A percentile compares a stretch with the other conserved stretches of the same genome.
These are phyloP conservation scores for Tetraodon nigroviridis DNA, from an alignment of 2,113 vertebrate species.

Conservation along the genomic window DNA sequence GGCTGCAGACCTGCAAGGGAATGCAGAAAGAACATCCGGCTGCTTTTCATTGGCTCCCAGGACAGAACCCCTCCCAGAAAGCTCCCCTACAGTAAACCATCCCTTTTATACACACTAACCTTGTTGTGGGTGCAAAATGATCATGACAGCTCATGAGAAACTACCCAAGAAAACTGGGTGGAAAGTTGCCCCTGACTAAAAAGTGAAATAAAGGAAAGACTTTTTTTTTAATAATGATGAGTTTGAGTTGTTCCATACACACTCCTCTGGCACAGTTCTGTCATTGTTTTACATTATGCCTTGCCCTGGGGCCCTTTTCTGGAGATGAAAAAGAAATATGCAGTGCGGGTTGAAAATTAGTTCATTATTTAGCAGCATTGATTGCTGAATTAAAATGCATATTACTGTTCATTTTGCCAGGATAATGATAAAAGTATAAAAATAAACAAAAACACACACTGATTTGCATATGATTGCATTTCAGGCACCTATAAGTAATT, in stretches of 20 bases:
- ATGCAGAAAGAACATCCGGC: slow-evolving; percentile 10
- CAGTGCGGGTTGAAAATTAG: slow-evolving; percentile 57
- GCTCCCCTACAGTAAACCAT: slow-evolving; percentile 2
- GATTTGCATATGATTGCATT: slow-evolving; percentile 47
- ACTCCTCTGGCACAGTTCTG: slow-evolving; percentile 54
- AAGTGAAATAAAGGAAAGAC: background rate
- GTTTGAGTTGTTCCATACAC: slow-evolving; percentile 31
- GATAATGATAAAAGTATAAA: slow-evolving; percentile 22
- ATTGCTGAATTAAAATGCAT: slow-evolving; percentile 49
- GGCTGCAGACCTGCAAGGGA: slow-evolving; percentile 18
- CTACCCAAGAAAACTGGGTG: slow-evolving; percentile 20
- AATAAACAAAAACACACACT: slow-evolving; percentile 3
- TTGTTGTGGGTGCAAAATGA: too few relatives aligned
- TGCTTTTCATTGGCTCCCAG: slow-evolving; percentile 10
- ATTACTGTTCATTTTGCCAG: slow-evolving; percentile 23
- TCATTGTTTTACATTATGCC: slow-evolving; percentile 68
- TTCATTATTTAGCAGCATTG: slow-evolving; percentile 68
- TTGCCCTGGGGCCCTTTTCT: slow-evolving; percentile 48
- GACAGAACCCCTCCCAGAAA: slow-evolving; percentile 24
- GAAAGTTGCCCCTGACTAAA: slow-evolving; percentile 6
- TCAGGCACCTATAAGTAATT: slow-evolving; percentile 19
- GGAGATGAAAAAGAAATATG: slow-evolving; percentile 70
- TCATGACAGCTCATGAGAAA: slow-evolving; percentile 5
- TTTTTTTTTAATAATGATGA: slow-evolving; percentile 27
- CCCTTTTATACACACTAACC: too few relatives aligned